Percentiles rank a stretch among this genome's conserved stretches.
Conservation (phyloP, 2,888 invertebrate species). For the Acheta domesticus region DNA sequence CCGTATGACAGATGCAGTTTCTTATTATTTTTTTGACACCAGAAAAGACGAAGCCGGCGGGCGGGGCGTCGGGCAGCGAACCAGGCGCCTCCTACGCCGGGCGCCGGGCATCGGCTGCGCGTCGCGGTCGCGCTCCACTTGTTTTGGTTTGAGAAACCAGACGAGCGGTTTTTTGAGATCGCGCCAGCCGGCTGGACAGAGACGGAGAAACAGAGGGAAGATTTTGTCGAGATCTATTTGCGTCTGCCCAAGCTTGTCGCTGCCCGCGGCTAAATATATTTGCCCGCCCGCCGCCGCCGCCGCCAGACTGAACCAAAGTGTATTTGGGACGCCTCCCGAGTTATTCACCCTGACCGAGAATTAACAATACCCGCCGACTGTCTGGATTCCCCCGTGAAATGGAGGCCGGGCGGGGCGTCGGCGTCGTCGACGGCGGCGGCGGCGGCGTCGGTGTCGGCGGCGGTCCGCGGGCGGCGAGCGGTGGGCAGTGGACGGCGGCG, state of each 20-base stretch:
- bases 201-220: conserved; percentile 18
- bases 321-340: conserved; percentile 2
- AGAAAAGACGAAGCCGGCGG: too few species aligned
- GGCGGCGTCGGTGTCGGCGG: not conserved
- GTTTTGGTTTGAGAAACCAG: not conserved
- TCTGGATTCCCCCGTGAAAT: not conserved
- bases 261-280: not conserved
- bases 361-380: conserved; percentile 3
- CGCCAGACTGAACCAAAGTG: conserved; percentile 8
- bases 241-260: conserved; percentile 6
- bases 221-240: conserved; percentile 6
- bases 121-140: not conserved
- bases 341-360: conserved; percentile 18
- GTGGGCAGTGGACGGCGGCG: too few species aligned
- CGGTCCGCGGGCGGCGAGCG: not conserved
- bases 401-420: not conserved
- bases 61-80: too few species aligned
- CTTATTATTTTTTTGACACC: too few species aligned
- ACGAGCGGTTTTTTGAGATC: not conserved
- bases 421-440: not conserved
- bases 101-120: too few species aligned
- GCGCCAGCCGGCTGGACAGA: not conserved
- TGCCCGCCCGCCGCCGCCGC: not conserved
- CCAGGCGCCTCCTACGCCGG: too few species aligned
- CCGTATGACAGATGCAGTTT: too few species aligned